Evolutionary conservation across 2,113 vertebrate genomes (phyloP), one percentile per base, ranked within the genome.

Genomic region (Festucalex cinctus): DNA sequence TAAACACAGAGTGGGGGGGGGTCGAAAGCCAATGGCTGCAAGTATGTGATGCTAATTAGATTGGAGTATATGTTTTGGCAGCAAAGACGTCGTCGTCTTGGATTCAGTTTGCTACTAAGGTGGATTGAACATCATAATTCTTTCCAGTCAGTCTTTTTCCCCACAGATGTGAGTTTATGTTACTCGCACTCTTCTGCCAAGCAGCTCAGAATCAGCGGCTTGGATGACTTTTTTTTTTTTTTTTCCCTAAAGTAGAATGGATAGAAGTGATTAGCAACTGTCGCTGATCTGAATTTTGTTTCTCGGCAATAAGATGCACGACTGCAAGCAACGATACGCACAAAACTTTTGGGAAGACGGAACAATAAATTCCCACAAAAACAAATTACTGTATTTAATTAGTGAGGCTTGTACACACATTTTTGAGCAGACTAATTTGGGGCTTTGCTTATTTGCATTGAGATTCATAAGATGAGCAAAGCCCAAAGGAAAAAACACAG

Each of bases 21-120:
- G 32, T n/a, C n/a, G 49, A 36, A n/a, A 0, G 36, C 46, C 32
- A 14, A 41, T 49, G 19, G 61, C 53, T 58, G 49, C 43, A 51
- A 73, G 61, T 1, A 70, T 77, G 17, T 66, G 35, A 83, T 74
- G 68, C 65, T 73, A 76, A 85, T 85, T 82, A 70, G 68, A 77
- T 72, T 63, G 70, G 73, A 75, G 64, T n/a, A n/a, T 66, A 71
- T 77, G 41, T 6, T 79, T 83, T 81, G 76, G 76, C 80, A 81
- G 67, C 63, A 71, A 68, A 69, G 12, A 69, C 72, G 74, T 70
- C 76, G 76, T 46, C 71, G 78, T 72, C 70, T 46, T 22, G 26
- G 69, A 81, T 76, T 65, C 57, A 59, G 48, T 81, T 77, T 78
- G 70, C 63, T 67, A 69, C 71, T 68, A 75, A 71, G 80, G 69